Evolutionary conservation across 2,888 invertebrate species (phyloP).

Genomic region (Kuschelorhynchus macadamiae): DNA sequence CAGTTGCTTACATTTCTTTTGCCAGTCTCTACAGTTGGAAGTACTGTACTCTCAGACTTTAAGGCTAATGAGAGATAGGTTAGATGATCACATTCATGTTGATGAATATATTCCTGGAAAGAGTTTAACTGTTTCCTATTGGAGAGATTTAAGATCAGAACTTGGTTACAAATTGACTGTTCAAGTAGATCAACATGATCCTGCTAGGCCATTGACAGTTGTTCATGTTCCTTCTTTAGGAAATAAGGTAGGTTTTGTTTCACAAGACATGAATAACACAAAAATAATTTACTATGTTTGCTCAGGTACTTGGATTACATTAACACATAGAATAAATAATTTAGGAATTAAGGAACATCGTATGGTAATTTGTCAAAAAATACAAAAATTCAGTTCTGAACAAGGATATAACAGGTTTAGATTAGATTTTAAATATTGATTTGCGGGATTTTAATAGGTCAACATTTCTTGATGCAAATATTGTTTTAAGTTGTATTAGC

Average conservation of each 20-base stretch:
- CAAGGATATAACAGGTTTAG: too few species aligned
- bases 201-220: constrained; percentile 81
- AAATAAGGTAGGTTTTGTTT: constrained; percentile 69
- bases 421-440: too few species aligned
- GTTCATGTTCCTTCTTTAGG: constrained; percentile 79
- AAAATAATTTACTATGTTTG: too few species aligned
- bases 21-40: constrained; percentile 95
- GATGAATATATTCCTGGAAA: constrained; percentile 93
- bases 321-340: too few species aligned
- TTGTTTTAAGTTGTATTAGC: too few species aligned
- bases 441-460: too few species aligned
- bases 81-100: constrained; percentile 90
- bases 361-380: too few species aligned
- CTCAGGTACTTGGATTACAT: too few species aligned
- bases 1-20: constrained; percentile 90
- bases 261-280: too few species aligned
- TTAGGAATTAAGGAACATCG: too few species aligned
- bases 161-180: constrained; percentile 90
- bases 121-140: constrained; percentile 93
- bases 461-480: too few species aligned
- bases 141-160: constrained; percentile 91
- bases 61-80: constrained; percentile 87
- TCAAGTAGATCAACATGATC: constrained; percentile 88
- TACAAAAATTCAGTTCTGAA: too few species aligned
- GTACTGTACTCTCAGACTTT: constrained; percentile 90